Evolutionary conservation across 2,888 invertebrate species (phyloP).

Genomic region (Stenurella melanura): DNA sequence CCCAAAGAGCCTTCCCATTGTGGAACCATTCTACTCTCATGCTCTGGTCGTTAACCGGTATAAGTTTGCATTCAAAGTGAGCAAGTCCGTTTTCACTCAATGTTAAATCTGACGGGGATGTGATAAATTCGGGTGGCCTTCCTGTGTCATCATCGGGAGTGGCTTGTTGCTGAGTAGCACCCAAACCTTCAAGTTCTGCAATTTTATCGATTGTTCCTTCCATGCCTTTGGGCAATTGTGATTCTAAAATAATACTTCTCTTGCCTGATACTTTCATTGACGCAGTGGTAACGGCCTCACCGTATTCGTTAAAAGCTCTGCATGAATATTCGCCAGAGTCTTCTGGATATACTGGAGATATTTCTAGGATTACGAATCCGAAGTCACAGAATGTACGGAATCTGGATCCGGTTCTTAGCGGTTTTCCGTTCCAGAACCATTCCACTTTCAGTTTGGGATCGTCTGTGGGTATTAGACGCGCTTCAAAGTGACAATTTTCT

Average conservation of each 20-base stretch:
- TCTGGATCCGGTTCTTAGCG: slow-evolving; percentile 90
- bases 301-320: slow-evolving; percentile 91
- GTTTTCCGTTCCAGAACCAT: slow-evolving; percentile 96
- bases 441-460: slow-evolving; percentile 93
- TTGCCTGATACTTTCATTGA: slow-evolving; percentile 94
- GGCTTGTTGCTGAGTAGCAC: slow-evolving; percentile 78
- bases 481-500: slow-evolving; percentile 94
- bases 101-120: slow-evolving; percentile 88
- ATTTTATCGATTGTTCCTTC: slow-evolving; percentile 95
- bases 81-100: slow-evolving; percentile 91
- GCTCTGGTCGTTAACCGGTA: slow-evolving; percentile 93
- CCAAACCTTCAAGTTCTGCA: slow-evolving; percentile 91
- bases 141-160: slow-evolving; percentile 88
- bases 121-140: slow-evolving; percentile 92
- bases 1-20: slow-evolving; percentile 93
- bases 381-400: slow-evolving; percentile 98
- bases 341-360: slow-evolving; percentile 97
- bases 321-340: slow-evolving; percentile 95
- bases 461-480: slow-evolving; percentile 90
- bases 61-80: slow-evolving; percentile 93
- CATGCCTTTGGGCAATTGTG: slow-evolving; percentile 94
- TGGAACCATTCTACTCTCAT: slow-evolving; percentile 99
- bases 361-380: slow-evolving; percentile 97
- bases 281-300: slow-evolving; percentile 93
- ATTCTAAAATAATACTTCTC: slow-evolving; percentile 92